Evolutionary conservation across 1,140 invertebrate genomes (phyloP), one percentile per base, ranked within the genome.

Genomic region (Eueides isabella): DNA sequence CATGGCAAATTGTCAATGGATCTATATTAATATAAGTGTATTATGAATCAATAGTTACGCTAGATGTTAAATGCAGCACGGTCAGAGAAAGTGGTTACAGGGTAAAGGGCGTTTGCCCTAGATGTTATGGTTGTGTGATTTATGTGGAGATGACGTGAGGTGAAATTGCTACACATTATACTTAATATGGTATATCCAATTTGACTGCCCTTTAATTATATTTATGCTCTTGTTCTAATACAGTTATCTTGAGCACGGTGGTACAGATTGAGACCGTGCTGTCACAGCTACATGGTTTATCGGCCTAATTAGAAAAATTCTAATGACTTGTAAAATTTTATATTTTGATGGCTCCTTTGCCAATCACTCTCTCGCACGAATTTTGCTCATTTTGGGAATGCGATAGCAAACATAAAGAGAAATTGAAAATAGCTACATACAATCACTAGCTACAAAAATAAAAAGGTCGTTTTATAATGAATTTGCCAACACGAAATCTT

Each of bases 301-400:
- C 19, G 61, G 65, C 65, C 23, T 28, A 31, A 61, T 74, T 41
- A 55, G 33, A 68, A 74, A 74, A 67, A 35, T 67, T 75, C 61
- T 67, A 62, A 68, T 69, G 61, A 72, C 38, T 61, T 65, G 65
- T 71, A 14, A 44, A 72, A 65, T 48, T 35, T 75, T 11, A 35
- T 63, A 16, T 64, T 41, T 44, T n/a, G 30, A 70, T 62, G 78
- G 70, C 71, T 41, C 16, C 71, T 33, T 35, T 71, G 72, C 78
- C 80, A 70, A 72, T 80, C 79, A 80, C 84, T 76, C 86, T 85
- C 86, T 88, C 85, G 81, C 86, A 70, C 84, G 83, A 78, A 85
- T 82, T 77, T 72, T 33, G 68, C 75, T 69, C 71, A 68, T 79
- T 69, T 64, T 76, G 33, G 63, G 66, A 48, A 41, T 19, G 62